Evolutionary conservation across 2,797 vertebrate genomes (phyloP), one percentile per base, ranked within the genome.

Genomic region (Phataginus tetradactyla): DNA sequence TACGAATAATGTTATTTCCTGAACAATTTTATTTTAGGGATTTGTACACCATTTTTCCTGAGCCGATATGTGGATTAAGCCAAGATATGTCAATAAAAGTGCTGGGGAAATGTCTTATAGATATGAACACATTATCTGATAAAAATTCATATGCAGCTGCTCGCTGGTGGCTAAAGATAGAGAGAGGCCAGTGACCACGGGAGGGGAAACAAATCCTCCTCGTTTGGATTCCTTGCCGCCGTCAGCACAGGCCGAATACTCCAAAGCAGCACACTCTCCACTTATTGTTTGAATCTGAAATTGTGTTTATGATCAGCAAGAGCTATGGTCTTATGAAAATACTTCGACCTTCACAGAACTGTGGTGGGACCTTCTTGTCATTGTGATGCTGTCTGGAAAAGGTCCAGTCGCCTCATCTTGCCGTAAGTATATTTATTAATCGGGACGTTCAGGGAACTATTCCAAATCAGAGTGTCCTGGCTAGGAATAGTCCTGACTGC

Each of bases 1-100:
- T 98, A 81, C 86, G 97, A 98, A 89, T 98, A 98, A 94, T 97
- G 88, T 95, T 97, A 97, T 98, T 98, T 98, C 85, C 71, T 94
- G 25, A 72, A 94, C 94, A 88, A 93, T 97, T 97, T 96, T 88
- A 97, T 97, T 98, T 97, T 96, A 78, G 63, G 68, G 96, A 90
- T 96, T 97, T 98, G 86, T 97, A 97, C 77, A 80, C 78, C 96
- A 83, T 96, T 94, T 83, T 91, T 21, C 45, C 51, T 74, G 91
- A 93, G 96, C 72, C 92, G 94, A 96, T 98, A 96, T 89, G 90
- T 86, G 93, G 79, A 97, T 97, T 97, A 84, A 71, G 92, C 95
- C 74, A 95, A 34, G 34, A 74, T 92, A 94, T 66, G 92, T 83
- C 83, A 96, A 90, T 97, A 95, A 97, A 96, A 98, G 94, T 96